Base-by-base conservation (phyloP, 1,140 invertebrate genomes). In the Apolygus lucorum region DNA sequence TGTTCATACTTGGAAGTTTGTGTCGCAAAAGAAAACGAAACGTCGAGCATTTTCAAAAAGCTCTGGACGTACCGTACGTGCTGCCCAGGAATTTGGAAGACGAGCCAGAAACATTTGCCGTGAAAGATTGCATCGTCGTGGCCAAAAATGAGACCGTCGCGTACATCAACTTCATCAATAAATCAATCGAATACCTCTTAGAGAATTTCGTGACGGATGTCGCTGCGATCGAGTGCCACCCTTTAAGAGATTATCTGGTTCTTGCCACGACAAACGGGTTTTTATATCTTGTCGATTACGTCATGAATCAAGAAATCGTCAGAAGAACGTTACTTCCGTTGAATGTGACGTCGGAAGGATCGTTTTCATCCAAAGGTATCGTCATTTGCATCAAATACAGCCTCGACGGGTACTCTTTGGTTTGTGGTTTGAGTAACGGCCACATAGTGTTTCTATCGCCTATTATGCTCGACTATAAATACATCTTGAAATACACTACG, bases 1-100 rank as follows among this genome's bases (percentile, higher is more conserved):
- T 65, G 34, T 70, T 70, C 52, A 65, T 70, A 28, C 28, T 66
- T 21, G 64, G 28, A n/a, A 27, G 49, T 28, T 27, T 49, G 52
- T 68, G 25, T 24, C 25, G 67, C 17, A 59, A 68, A 62, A 68
- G 62, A 52, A 59, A 54, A 28, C 17, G 67, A 26, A 68, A 59
- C 21, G 64, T 67, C 22, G 64, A 34, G n/a, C 28, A 67, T 27
- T 67, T 26, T 21, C 28, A 67, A 67, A 67, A 34, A 28, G 22
- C 34, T 28, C 8, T 14, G 54, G 54, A 59, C 22, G 54, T 59
- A 4, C 4, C 8, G 8, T 59, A 59, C 54, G 22, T 59, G 11
- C 54, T 59, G 11, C 54, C 54, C 8, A 11, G 54, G 22, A 59
- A 59, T 59, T 21, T 59, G 8, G 54, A 59, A 14, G 54, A 14